Evolutionary conservation across 2,888 invertebrate genomes (phyloP).

Genomic region (Blera fallax): DNA sequence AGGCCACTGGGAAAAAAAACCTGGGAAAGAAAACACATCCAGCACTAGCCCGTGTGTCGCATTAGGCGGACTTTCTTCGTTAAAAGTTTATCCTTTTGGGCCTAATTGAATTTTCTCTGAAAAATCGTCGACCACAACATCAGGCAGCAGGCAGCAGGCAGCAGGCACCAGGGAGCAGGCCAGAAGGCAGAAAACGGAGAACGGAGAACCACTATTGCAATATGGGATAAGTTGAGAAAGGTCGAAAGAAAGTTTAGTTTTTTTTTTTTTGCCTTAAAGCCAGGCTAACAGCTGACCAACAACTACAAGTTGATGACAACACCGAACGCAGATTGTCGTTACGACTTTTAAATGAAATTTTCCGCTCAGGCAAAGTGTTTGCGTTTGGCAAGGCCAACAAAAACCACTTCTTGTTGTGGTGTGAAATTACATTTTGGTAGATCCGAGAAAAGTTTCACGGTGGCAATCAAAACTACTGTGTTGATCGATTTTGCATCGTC

Average conservation of each 20-base stretch:
- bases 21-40: neutral
- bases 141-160: slow-evolving; percentile 25
- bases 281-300: slow-evolving; percentile 35
- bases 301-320: slow-evolving; percentile 60
- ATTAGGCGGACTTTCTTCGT: slow-evolving; percentile 63
- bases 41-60: slow-evolving; percentile 30
- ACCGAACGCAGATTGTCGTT: slow-evolving; percentile 58
- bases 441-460: slow-evolving; percentile 34
- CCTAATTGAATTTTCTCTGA: slow-evolving; percentile 71
- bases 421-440: slow-evolving; percentile 62
- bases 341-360: slow-evolving; percentile 70
- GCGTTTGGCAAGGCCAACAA: slow-evolving; percentile 1
- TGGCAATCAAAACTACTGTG: slow-evolving; percentile 60
- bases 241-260: slow-evolving; percentile 41
- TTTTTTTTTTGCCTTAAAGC: neutral
- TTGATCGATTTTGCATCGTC: slow-evolving; percentile 69
- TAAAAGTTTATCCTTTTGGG: slow-evolving; percentile 68
- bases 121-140: slow-evolving; percentile 53
- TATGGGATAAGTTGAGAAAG: slow-evolving; percentile 58
- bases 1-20: neutral
- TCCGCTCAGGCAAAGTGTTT: neutral
- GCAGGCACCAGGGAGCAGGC: slow-evolving; percentile 8
- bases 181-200: neutral
- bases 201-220: slow-evolving; percentile 9
- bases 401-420: slow-evolving; percentile 46